Evolutionary conservation across 2,888 invertebrate genomes (phyloP).

Genomic region (Ptilodon capucinus): DNA sequence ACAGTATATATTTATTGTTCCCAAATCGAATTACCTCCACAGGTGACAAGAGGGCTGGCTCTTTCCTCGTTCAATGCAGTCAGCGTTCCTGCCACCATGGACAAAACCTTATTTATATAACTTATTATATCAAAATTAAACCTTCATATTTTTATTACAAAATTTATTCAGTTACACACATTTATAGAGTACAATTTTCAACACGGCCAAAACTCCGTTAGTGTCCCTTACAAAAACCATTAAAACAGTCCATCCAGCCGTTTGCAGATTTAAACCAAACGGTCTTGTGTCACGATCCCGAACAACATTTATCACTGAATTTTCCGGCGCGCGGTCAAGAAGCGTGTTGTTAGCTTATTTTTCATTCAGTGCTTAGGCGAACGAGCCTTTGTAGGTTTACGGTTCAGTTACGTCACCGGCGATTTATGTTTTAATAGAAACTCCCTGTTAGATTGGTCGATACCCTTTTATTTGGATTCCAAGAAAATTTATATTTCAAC

Average conservation of each 20-base stretch:
- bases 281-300: constrained; percentile 61
- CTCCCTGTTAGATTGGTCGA: background rate
- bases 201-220: too few species aligned
- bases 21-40: too few species aligned
- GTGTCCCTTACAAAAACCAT: constrained; percentile 66
- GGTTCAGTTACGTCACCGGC: constrained; percentile 26
- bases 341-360: constrained; percentile 53
- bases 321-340: constrained; percentile 46
- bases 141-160: too few species aligned
- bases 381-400: constrained; percentile 25
- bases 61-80: too few species aligned
- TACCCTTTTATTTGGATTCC: background rate
- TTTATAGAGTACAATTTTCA: too few species aligned
- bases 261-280: constrained; percentile 70
- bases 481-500: background rate
- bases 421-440: constrained; percentile 37
- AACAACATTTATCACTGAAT: constrained; percentile 71
- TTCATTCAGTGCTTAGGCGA: constrained; percentile 47
- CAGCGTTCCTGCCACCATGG: too few species aligned
- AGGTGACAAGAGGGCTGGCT: too few species aligned
- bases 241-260: constrained; percentile 71
- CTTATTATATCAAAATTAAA: too few species aligned
- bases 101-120: too few species aligned
- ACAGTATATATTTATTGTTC: too few species aligned
- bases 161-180: too few species aligned